Evolutionary conservation across 1,140 invertebrate species (phyloP), one percentile per base, ranked within the genome.

Genomic region (Meloidogyne floridensis): DNA sequence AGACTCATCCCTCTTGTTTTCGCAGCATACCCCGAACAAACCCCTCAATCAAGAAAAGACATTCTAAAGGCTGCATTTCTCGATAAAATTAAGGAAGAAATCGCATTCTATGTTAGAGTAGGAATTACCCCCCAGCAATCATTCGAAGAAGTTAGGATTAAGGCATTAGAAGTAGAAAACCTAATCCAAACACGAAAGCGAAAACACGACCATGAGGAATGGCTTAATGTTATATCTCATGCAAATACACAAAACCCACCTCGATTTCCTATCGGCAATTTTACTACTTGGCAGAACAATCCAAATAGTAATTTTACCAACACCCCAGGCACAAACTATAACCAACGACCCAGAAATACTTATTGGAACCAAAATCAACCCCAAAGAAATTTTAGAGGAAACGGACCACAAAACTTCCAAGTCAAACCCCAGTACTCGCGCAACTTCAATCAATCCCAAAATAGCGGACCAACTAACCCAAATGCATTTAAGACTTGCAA

Each of bases 81-180:
- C 7, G 74, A 75, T 4, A 75, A 75, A 10, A n/a, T 75, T 3
- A n/a, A 56, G 20, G 74, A 75, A 54, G 74, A 75, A 42, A 43
- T 75, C 18, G 15, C 74, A 4, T 75, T 75, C 11, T 56, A 75
- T 43, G 74, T 75, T 18, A 42, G 32, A 75, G n/a, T 75, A 20
- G 74, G 74, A 10, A 75, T 51, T 11, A 75, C 51, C 56, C 51
- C 74, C 18, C 56, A 51, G 5, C 74, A 75, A 43, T 54, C 74
- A 42, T 75, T 75, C 43, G 74, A 75, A 43, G 74, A 75, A 3
- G 56, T 56, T 6, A 15, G 74, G 11, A 43, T 75, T 20, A 75
- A 75, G 10, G 74, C 74, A 2, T 20, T 75, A 43, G 74, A 75
- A 75, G 74, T 75, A 8, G 74, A 75, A 43, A 75, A 75, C 11